These are phyloP conservation scores for Diaphora mendica DNA, from an alignment of 2,888 invertebrate species.

Conservation along the genomic window DNA sequence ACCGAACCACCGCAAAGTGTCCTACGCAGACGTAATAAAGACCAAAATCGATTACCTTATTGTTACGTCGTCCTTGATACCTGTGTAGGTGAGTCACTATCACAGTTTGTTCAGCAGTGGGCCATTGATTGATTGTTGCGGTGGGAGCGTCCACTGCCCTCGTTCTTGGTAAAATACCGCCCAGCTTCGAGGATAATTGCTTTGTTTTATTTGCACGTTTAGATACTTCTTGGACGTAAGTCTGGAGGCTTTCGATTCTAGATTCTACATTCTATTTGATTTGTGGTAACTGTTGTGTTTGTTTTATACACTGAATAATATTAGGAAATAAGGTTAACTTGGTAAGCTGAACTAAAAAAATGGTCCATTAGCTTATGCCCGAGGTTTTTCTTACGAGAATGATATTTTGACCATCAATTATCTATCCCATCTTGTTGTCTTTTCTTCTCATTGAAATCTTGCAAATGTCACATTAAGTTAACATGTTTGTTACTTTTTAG, in stretches of 20 bases:
- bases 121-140: constrained; percentile 58
- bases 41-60: constrained; percentile 35
- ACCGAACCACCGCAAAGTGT: background rate
- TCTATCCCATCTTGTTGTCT: background rate
- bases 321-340: background rate
- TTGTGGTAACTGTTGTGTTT: background rate
- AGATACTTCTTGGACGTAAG: constrained; percentile 17
- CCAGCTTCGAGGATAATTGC: constrained; percentile 52
- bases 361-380: no score
- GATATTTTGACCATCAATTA: background rate
- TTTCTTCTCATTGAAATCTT: no score
- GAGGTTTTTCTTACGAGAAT: no score
- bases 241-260: background rate
- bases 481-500: background rate
- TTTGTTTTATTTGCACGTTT: constrained; percentile 48
- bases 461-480: no score
- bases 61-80: constrained; percentile 32
- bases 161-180: constrained; percentile 34
- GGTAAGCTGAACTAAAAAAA: background rate
- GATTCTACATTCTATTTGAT: background rate
- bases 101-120: constrained; percentile 53
- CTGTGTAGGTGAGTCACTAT: constrained; percentile 44
- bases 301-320: background rate
- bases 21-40: constrained; percentile 27
- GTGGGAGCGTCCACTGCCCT: constrained; percentile 52